These are phyloP conservation scores for Eulemur mongoz DNA, from an alignment of 2,797 vertebrate genomes.

Conservation along the genomic window DNA sequence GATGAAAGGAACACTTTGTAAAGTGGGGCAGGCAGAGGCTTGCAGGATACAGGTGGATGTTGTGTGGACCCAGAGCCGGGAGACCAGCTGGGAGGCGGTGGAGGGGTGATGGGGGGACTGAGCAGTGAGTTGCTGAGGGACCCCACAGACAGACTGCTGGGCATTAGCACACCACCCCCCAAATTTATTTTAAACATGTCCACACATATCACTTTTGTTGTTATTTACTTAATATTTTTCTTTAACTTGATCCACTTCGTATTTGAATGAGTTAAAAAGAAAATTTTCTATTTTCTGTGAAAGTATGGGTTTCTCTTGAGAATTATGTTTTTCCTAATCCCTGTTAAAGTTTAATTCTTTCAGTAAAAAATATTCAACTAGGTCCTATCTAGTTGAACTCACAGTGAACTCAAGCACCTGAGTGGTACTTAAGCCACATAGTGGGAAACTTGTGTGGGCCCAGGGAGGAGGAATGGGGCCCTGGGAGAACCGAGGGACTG, in stretches of 20 bases:
- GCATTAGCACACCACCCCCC: not conserved
- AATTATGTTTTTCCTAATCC: not conserved
- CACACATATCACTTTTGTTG: not conserved
- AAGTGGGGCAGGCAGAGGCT: not conserved
- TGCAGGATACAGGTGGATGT: not conserved
- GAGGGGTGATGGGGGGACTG: not conserved
- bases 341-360: not conserved
- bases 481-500: not conserved
- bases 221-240: not conserved
- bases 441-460: not conserved
- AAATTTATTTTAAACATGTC: not conserved
- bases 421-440: rapidly evolving
- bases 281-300: not conserved
- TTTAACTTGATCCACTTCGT: not conserved
- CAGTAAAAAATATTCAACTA: not conserved
- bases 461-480: not conserved
- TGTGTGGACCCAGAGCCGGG: not conserved
- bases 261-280: not conserved
- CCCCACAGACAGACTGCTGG: not conserved
- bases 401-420: not conserved
- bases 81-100: not conserved
- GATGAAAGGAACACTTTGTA: not conserved
- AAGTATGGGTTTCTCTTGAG: not conserved
- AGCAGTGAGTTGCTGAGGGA: not conserved
- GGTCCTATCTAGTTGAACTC: not conserved